Evolutionary conservation across 1,140 invertebrate genomes (phyloP), one percentile per base, ranked within the genome.

Genomic region (Kradibia gibbosae): DNA sequence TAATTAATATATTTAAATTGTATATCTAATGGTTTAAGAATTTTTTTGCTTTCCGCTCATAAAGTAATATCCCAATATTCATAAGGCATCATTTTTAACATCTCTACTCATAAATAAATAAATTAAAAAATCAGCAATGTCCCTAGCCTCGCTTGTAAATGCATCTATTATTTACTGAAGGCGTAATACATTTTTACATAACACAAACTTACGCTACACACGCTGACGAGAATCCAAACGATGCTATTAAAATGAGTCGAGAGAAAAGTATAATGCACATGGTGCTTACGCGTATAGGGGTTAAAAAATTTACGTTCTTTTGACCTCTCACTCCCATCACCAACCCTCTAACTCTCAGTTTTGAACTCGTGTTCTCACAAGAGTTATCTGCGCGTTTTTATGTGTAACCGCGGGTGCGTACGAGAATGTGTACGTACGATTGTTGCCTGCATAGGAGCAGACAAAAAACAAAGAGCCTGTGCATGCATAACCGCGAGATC

Each of bases 241-340:
- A 62, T 76, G 74, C 57, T 62, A 76, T 76, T 76, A 76, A 76
- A 76, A 60, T 65, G 74, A 76, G 74, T 42, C 57, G 74, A 31
- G 74, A 36, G 62, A 67, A 67, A 67, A 67, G 62, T 67, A 67
- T 67, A 39, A 39, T 39, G 34, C 34, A 20, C 28, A 34, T 15
- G 60, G 15, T 3, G 31, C 34, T 67, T 39, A 36, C 13, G 34
- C 34, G 62, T 17, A 67, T 22, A 7, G 34, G 20, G 34, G 62
- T 67, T 39, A 72, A 48, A 72, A 72, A 71, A 20, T 71, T 45
- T 71, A 42, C 39, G 42, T 28, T 25, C 39, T 71, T 39, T n/a
- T 25, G 70, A 48, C 15, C 70, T 50, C 62, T 20, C 39, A 22
- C 20, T 13, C 5, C 34, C 31, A 39, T 25, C 25, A 2, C 13